These are phyloP conservation scores for Hemicrepidius hirtus DNA, from an alignment of 2,888 invertebrate species.

Conservation along the genomic window DNA sequence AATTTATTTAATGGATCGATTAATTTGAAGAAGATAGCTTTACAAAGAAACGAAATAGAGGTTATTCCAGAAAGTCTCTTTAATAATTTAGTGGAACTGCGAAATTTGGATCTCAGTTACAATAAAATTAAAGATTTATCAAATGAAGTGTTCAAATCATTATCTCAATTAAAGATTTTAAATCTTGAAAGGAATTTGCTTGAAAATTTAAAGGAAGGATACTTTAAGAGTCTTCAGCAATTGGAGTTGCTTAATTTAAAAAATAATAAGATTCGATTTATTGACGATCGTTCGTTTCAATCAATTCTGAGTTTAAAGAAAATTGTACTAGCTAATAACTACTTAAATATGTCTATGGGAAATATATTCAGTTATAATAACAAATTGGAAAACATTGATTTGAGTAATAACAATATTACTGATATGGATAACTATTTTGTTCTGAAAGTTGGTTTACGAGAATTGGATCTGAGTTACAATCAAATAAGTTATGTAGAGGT, in stretches of 20 bases:
- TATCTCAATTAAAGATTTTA: conserved; percentile 77
- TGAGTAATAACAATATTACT: conserved; percentile 66
- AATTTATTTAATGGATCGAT: conserved; percentile 79
- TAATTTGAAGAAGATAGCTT: conserved; percentile 76
- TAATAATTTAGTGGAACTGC: conserved; percentile 75
- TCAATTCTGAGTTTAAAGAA: conserved; percentile 60
- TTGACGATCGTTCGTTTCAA: conserved; percentile 75
- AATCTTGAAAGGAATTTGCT: conserved; percentile 81
- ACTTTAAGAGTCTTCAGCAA: conserved; percentile 76
- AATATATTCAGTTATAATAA: conserved; percentile 45
- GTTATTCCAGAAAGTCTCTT: conserved; percentile 75
- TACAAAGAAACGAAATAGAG: conserved; percentile 76
- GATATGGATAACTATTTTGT: conserved; percentile 40
- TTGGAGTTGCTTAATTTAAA: conserved; percentile 78
- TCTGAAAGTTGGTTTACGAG: conserved; percentile 53
- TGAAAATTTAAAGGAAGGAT: conserved; percentile 74
- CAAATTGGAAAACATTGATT: conserved; percentile 72
- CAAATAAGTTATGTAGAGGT: conserved; percentile 75
- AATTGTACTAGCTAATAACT: conserved; percentile 56
- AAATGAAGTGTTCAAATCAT: conserved; percentile 77
- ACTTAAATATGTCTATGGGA: conserved; percentile 34
- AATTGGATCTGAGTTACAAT: conserved; percentile 81
- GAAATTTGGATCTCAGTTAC: conserved; percentile 65
- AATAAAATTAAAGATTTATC: conserved; percentile 72
- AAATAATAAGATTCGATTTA: conserved; percentile 77